These are phyloP conservation scores for Cricetomys ansorgei DNA, from an alignment of 2,113 vertebrate species.

Conservation along the genomic window DNA sequence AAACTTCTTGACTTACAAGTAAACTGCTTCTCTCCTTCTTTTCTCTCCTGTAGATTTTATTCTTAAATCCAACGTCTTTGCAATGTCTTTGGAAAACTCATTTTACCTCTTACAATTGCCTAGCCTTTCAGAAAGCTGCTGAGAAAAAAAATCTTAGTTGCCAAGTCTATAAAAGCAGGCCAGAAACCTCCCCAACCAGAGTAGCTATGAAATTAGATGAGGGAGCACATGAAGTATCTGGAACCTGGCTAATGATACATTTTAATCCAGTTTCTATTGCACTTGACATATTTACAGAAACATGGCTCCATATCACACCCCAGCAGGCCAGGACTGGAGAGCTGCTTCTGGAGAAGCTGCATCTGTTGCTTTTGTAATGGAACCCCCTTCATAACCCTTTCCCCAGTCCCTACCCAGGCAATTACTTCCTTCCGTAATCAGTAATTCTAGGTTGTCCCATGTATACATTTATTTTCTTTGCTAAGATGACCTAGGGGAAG, in stretches of 20 bases:
- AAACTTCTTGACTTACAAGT: not conserved
- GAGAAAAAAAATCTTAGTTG: not conserved
- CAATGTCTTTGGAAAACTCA: not conserved
- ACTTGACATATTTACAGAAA: not conserved
- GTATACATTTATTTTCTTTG: not conserved
- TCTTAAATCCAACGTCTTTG: not conserved
- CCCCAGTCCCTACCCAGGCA: rapidly evolving
- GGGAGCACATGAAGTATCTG: not conserved
- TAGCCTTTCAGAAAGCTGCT: not conserved
- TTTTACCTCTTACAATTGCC: not conserved
- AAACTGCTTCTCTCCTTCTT: not conserved
- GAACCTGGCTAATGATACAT: not conserved
- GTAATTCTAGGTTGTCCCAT: no score
- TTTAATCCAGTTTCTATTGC: not conserved
- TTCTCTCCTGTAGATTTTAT: not conserved
- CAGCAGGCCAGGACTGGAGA: not conserved
- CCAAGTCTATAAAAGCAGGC: not conserved
- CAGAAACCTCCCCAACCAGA: not conserved
- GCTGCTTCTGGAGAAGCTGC: not conserved
- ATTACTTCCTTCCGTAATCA: no score
- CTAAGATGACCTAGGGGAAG: not conserved
- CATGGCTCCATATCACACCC: not conserved
- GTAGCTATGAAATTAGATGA: not conserved
- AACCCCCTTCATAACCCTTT: not conserved
- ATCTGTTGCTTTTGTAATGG: not conserved